phyloP scores from a whole-genome alignment of 2,113 vertebrate species.

The Candoia aspera region DNA sequence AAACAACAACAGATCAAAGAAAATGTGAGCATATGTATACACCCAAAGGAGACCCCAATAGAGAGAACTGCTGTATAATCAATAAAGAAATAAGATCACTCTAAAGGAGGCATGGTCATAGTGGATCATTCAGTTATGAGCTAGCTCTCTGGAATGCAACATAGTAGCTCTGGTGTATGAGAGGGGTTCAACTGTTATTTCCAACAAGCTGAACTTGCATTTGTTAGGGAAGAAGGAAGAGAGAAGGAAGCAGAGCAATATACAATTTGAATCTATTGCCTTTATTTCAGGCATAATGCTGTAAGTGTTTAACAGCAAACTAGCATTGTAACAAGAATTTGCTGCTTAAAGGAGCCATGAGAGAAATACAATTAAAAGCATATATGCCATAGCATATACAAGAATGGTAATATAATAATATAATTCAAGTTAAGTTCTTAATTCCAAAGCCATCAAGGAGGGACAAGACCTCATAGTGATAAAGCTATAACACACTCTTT shows the following conservation, averaged over 20 bases:
- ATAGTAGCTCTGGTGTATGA: not conserved
- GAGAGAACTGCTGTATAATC: not conserved
- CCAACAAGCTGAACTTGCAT: not conserved
- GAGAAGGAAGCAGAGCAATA: not conserved
- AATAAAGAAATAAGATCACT: not conserved
- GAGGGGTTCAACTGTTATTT: not conserved
- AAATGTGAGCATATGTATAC: not conserved
- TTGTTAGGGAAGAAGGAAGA: not conserved
- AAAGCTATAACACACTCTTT: not conserved
- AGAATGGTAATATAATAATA: not conserved
- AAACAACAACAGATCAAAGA: no score
- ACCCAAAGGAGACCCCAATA: not conserved
- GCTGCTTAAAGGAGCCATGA: not conserved
- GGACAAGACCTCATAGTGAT: not conserved
- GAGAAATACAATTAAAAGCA: not conserved
- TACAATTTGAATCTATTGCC: not conserved
- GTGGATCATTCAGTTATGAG: not conserved
- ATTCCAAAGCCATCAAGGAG: not conserved
- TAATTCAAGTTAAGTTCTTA: not conserved
- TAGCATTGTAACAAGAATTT: not conserved
- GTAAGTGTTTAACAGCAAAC: not conserved
- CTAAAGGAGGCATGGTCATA: not conserved
- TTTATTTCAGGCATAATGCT: not conserved
- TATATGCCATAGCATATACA: not conserved
- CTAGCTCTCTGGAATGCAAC: not conserved